Percentiles rank a stretch among this genome's conserved stretches.
Evolutionary conservation across 2,888 invertebrate species (phyloP).

Genomic region (Trachelus stipa): DNA sequence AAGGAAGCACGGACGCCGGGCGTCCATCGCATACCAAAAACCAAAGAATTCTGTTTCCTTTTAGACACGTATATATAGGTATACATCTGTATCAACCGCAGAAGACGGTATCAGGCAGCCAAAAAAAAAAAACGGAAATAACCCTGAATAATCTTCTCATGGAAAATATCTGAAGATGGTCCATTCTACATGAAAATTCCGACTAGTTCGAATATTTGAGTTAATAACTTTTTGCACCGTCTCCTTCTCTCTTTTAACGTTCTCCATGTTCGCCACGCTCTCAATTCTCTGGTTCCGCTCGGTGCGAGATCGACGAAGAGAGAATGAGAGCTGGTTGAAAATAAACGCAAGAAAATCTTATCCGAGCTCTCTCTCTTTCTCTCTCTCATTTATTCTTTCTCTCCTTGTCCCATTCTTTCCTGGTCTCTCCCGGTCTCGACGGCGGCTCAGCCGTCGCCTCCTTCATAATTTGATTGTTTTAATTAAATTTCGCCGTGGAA

Average conservation of each 20-base stretch:
- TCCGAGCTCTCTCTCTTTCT: constrained; percentile 49
- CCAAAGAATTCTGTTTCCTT: constrained; percentile 23
- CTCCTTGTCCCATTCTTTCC: constrained; percentile 27
- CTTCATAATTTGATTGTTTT: constrained; percentile 67
- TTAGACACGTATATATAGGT: background rate
- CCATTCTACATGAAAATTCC: background rate
- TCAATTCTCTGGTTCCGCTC: background rate
- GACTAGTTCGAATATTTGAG: background rate
- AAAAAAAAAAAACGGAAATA: constrained; percentile 10
- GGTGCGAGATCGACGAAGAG: background rate
- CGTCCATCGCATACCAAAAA: constrained; percentile 51
- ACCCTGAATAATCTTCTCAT: background rate
- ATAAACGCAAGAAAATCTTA: constrained; percentile 51
- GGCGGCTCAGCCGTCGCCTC: constrained; percentile 56
- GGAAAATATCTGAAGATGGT: background rate
- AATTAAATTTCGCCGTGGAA: constrained; percentile 66
- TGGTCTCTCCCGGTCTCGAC: constrained; percentile 42
- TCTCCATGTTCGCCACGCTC: background rate
- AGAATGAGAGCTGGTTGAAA: background rate
- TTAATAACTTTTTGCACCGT: background rate
- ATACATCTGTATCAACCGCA: background rate
- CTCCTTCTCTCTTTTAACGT: background rate
- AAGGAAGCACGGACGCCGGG: constrained; percentile 20
- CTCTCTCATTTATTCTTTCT: constrained; percentile 43
- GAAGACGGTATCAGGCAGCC: constrained; percentile 27